Conservation (phyloP, 2,888 invertebrate species). For the Caenorhabditis sp. region DNA sequence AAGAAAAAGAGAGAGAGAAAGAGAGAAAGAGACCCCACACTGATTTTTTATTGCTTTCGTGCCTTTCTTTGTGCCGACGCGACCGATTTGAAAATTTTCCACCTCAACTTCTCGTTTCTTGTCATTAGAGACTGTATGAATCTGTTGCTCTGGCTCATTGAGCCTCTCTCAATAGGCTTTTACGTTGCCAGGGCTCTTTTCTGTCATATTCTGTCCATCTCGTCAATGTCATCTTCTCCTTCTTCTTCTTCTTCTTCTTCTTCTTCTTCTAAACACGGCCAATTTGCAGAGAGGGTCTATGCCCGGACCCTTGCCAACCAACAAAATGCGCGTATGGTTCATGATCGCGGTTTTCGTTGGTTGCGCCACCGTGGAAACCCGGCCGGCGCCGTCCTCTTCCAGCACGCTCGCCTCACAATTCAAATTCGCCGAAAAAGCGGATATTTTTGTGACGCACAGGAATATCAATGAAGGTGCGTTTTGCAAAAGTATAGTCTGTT, state of each 20-base stretch:
- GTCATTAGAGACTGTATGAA: no score
- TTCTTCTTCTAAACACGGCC: background rate
- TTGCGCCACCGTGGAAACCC: no score
- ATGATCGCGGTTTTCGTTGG: slow-evolving; percentile 16
- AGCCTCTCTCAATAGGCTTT: no score
- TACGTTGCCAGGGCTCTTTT: background rate
- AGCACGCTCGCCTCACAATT: slow-evolving; percentile 34
- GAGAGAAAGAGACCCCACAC: background rate
- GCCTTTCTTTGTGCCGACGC: slow-evolving; percentile 20
- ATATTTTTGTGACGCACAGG: slow-evolving; percentile 56
- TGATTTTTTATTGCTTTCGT: slow-evolving; percentile 34
- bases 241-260: background rate
- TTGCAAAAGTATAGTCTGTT: slow-evolving; percentile 1
- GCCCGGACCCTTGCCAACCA: no score
- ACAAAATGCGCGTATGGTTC: slow-evolving; percentile 26
- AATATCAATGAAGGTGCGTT: slow-evolving; percentile 55
- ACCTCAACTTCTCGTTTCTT: no score
- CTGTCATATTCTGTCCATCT: slow-evolving; percentile 10
- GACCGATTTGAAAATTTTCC: no score
- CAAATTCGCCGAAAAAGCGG: slow-evolving; percentile 55
- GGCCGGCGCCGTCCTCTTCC: no score
- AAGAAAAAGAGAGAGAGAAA: background rate
- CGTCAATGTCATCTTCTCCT: slow-evolving; percentile 11
- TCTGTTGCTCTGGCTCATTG: background rate
- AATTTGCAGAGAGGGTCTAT: slow-evolving; percentile 14